Percentiles rank a stretch among this genome's conserved stretches.
phyloP scores from a whole-genome alignment of 2,797 vertebrate species.

The Rhincodon typus region DNA sequence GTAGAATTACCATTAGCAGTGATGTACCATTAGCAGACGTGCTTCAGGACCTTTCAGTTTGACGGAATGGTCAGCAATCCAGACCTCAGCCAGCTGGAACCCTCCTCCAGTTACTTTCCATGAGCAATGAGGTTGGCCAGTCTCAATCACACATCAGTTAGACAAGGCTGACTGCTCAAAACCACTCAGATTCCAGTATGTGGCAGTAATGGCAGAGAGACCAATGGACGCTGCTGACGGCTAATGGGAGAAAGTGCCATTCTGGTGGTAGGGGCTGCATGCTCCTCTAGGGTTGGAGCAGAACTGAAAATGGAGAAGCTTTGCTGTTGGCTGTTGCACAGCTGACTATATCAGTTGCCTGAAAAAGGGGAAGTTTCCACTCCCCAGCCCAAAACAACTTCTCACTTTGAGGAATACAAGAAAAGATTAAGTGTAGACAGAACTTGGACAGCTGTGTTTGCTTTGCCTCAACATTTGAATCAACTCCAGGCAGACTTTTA shows the following conservation, averaged over 20 bases:
- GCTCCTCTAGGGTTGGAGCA: not conserved
- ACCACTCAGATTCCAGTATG: not conserved
- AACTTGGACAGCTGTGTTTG: not conserved
- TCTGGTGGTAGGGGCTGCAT: not conserved
- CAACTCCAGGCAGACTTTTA: not conserved
- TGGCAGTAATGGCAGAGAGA: not conserved
- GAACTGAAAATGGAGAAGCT: not conserved
- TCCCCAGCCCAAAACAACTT: not conserved
- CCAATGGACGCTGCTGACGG: not conserved
- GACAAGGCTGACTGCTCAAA: not conserved
- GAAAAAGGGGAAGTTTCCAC: not conserved
- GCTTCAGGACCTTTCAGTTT: not conserved
- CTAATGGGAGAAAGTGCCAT: too few species aligned
- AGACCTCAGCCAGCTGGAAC: not conserved
- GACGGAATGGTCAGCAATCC: not conserved
- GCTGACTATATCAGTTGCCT: not conserved
- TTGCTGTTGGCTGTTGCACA: not conserved
- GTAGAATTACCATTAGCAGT: too few species aligned
- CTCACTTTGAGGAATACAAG: not conserved
- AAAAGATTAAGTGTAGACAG: not conserved
- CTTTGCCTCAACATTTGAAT: not conserved
- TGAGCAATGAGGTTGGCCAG: not conserved
- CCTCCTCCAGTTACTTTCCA: not conserved
- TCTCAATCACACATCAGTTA: too few species aligned
- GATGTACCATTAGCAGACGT: not conserved